These are phyloP conservation scores for Poeciliopsis turrubarensis DNA, from an alignment of 2,113 vertebrate genomes.

Conservation along the genomic window DNA sequence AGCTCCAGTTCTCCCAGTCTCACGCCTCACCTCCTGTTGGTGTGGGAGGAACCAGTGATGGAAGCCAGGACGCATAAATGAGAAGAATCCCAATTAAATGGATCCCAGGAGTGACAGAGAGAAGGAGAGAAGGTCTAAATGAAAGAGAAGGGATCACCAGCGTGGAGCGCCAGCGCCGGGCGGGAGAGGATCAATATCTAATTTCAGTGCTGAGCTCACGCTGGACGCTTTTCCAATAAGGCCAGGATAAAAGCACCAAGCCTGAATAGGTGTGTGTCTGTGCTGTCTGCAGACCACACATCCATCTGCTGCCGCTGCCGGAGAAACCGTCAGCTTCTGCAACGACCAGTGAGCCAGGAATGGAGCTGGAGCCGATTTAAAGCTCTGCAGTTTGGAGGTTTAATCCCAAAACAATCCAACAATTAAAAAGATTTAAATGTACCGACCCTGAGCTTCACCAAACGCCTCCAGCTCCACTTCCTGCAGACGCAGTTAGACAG, in stretches of 20 bases:
- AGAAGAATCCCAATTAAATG: constrained; percentile 28
- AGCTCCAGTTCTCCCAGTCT: neutral
- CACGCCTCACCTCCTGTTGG: neutral
- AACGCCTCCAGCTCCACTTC: neutral
- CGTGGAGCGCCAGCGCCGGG: constrained; percentile 60
- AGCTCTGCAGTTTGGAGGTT: neutral
- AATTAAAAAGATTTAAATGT: too few relatives aligned
- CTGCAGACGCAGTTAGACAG: neutral
- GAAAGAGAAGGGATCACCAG: constrained; percentile 62
- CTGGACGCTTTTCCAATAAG: constrained; percentile 80
- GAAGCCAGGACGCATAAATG: constrained; percentile 21
- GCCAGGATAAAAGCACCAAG: constrained; percentile 72
- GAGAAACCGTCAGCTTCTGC: neutral
- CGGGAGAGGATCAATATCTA: constrained; percentile 80
- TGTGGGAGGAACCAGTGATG: constrained; percentile 3
- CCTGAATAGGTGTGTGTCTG: constrained; percentile 73
- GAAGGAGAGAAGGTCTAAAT: constrained; percentile 34
- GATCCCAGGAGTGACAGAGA: constrained; percentile 33
- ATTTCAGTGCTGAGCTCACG: constrained; percentile 80
- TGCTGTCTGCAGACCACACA: constrained; percentile 22
- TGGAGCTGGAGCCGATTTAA: neutral
- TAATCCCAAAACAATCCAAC: too few relatives aligned
- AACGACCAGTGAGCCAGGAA: neutral
- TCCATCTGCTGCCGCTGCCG: constrained; percentile 11
- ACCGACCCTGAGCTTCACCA: neutral